A percentile compares a stretch with the other conserved stretches of the same genome.
Evolutionary conservation across 2,888 invertebrate species (phyloP).

Genomic region (Drosophila melanocephala): DNA sequence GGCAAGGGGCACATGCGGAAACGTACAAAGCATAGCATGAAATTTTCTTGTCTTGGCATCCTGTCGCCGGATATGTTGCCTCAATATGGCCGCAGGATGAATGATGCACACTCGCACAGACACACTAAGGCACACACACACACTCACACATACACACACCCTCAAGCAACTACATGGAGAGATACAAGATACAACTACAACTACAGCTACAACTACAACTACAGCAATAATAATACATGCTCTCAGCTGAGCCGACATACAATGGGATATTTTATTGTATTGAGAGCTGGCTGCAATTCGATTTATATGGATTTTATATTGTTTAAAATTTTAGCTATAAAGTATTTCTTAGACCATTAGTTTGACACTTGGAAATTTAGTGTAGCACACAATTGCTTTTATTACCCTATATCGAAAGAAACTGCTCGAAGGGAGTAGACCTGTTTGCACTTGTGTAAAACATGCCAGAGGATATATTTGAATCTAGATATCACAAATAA

Average conservation of each 20-base stretch:
- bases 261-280: constrained; percentile 74
- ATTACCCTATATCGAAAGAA: constrained; percentile 18
- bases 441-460: not conserved
- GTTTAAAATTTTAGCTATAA: constrained; percentile 76
- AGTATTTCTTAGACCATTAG: constrained; percentile 80
- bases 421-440: not conserved
- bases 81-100: constrained; percentile 81
- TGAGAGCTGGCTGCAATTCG: constrained; percentile 66
- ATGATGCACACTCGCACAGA: constrained; percentile 69
- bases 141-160: constrained; percentile 28
- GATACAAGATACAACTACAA: constrained; percentile 32
- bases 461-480: not conserved
- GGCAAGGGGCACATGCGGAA: constrained; percentile 55
- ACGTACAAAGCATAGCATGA: constrained; percentile 79
- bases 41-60: constrained; percentile 81
- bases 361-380: constrained; percentile 79
- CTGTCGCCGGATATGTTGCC: constrained; percentile 82
- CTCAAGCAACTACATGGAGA: constrained; percentile 24
- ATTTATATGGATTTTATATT: constrained; percentile 66
- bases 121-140: constrained; percentile 21
- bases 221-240: constrained; percentile 1
- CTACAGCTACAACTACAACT: constrained; percentile 1
- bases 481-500: not conserved
- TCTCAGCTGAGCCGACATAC: constrained; percentile 47
- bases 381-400: constrained; percentile 55